phyloP scores from a whole-genome alignment of 2,797 vertebrate genomes.

The Tangara arthus region DNA sequence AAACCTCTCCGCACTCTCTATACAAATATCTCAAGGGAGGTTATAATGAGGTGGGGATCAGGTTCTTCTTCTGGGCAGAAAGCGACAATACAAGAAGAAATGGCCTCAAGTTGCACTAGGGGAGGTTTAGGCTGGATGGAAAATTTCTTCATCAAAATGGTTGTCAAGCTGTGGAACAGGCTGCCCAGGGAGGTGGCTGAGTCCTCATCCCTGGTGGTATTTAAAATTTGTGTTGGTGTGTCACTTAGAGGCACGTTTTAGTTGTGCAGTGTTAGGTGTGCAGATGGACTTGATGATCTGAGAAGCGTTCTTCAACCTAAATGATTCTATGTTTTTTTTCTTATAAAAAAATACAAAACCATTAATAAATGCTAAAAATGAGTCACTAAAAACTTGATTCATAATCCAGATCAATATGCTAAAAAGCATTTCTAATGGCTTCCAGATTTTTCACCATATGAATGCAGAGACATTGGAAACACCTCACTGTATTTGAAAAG shows the following conservation, averaged over 20 bases:
- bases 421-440: background rate
- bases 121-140: background rate
- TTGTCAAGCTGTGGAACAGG: background rate
- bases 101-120: rapidly evolving
- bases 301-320: background rate
- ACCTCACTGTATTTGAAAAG: background rate
- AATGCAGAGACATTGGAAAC: background rate
- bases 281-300: background rate
- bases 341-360: background rate
- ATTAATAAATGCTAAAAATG: background rate
- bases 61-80: background rate
- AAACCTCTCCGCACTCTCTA: background rate
- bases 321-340: background rate
- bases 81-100: rapidly evolving
- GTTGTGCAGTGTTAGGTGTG: background rate
- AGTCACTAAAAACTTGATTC: background rate
- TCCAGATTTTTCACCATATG: background rate
- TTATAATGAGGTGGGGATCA: rapidly evolving
- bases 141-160: background rate
- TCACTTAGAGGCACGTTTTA: background rate
- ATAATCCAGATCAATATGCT: background rate
- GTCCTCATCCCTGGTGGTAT: background rate
- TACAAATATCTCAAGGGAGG: background rate
- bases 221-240: background rate
- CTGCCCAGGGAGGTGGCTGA: background rate